Evolutionary conservation across 2,888 invertebrate species (phyloP).

Genomic region (Lucinisca nassula): DNA sequence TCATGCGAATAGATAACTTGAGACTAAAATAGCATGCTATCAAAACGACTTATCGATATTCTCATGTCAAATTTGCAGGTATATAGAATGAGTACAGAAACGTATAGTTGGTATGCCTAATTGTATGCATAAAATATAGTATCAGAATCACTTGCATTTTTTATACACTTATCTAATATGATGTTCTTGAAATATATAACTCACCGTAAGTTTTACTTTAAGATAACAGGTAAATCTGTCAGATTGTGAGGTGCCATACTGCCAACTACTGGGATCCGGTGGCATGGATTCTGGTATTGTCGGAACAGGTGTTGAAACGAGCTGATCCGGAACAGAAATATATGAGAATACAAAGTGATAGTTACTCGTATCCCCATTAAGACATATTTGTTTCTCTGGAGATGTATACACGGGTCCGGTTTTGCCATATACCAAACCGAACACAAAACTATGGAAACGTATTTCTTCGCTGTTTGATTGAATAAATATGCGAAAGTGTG

Average conservation of each 20-base stretch:
- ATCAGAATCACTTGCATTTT: too few species aligned
- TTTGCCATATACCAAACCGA: conserved; percentile 16
- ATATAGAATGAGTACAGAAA: too few species aligned
- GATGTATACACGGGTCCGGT: conserved; percentile 33
- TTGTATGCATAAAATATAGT: too few species aligned
- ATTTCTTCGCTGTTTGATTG: conserved; percentile 20
- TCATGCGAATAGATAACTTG: too few species aligned
- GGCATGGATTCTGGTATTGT: not conserved
- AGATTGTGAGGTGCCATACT: conserved; percentile 5
- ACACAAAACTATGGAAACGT: conserved; percentile 19
- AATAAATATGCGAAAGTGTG: conserved; percentile 16
- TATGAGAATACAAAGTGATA: conserved; percentile 41
- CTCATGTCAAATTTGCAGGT: too few species aligned
- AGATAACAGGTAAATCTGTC: conserved; percentile 18
- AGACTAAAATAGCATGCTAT: too few species aligned
- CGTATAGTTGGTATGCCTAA: too few species aligned
- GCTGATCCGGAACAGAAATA: conserved; percentile 32
- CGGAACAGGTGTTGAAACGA: conserved; percentile 30
- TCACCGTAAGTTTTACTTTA: conserved; percentile 31
- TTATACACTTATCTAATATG: too few species aligned
- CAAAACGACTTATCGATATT: too few species aligned
- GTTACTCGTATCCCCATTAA: not conserved
- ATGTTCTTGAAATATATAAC: too few species aligned
- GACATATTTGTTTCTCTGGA: conserved; percentile 12
- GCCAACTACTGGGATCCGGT: not conserved